Conservation (phyloP, 2,888 invertebrate species). For the Heliconius charithonia region DNA sequence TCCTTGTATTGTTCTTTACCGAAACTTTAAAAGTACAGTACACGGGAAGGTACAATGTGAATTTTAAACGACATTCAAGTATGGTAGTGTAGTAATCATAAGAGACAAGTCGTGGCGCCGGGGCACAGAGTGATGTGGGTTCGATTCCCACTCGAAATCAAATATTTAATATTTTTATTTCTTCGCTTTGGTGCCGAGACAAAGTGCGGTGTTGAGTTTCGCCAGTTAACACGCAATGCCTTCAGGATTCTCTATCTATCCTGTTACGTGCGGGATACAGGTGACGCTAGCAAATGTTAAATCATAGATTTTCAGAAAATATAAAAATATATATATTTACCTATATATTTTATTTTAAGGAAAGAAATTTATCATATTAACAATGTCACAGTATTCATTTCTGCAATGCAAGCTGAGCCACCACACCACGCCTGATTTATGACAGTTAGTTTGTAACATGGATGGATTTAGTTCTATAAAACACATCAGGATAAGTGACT, state of each 20-base stretch:
- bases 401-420: background rate
- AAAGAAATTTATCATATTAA: background rate
- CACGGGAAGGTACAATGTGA: background rate
- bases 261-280: background rate
- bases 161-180: no score
- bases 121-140: no score
- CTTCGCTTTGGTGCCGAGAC: no score
- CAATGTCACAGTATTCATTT: background rate
- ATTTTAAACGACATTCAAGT: slow-evolving; percentile 7
- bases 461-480: background rate
- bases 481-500: no score
- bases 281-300: background rate
- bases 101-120: no score
- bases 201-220: no score
- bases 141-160: no score
- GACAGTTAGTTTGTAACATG: background rate
- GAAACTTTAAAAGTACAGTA: slow-evolving; percentile 11
- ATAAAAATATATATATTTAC: background rate
- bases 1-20: slow-evolving; percentile 37
- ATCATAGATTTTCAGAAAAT: background rate
- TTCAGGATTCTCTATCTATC: no score
- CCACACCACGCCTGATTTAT: background rate
- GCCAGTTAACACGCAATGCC: no score
- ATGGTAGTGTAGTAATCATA: background rate
- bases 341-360: background rate